These are phyloP conservation scores for Trochalopteron elliotii DNA, from an alignment of 2,113 vertebrate species.

Conservation along the genomic window DNA sequence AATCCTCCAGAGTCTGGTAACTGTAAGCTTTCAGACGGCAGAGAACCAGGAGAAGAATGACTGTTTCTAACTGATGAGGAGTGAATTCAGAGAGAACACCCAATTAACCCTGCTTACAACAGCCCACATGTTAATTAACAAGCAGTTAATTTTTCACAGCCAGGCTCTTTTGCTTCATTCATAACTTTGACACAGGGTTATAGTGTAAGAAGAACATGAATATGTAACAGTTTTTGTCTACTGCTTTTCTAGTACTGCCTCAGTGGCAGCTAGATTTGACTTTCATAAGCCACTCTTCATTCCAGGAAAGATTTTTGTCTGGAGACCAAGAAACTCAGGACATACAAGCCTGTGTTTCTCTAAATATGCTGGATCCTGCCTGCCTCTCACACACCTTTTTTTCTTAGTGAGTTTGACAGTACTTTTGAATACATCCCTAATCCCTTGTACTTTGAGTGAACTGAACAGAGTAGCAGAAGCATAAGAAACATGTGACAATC, in stretches of 20 bases:
- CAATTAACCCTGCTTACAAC: not conserved
- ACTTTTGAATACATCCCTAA: not conserved
- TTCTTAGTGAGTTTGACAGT: not conserved
- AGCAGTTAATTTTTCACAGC: not conserved
- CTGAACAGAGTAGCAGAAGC: not conserved
- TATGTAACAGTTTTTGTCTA: not conserved
- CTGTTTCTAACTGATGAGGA: not conserved
- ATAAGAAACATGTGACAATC: not conserved
- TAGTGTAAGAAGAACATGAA: not conserved
- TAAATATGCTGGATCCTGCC: not conserved
- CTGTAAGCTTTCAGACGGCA: not conserved
- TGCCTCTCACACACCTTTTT: fast-evolving
- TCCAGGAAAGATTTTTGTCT: not conserved
- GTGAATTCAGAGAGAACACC: not conserved
- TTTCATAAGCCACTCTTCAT: not conserved
- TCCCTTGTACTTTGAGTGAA: not conserved
- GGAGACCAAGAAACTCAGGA: not conserved
- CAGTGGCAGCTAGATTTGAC: not conserved
- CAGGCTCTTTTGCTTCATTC: not conserved
- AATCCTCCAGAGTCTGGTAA: not conserved
- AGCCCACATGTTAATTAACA: not conserved
- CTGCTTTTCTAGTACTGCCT: not conserved
- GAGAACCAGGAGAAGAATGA: not conserved
- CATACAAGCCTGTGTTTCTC: not conserved
- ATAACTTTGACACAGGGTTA: not conserved